Conservation (phyloP, 2,797 vertebrate species). For the Silurus lanzhouensis region DNA sequence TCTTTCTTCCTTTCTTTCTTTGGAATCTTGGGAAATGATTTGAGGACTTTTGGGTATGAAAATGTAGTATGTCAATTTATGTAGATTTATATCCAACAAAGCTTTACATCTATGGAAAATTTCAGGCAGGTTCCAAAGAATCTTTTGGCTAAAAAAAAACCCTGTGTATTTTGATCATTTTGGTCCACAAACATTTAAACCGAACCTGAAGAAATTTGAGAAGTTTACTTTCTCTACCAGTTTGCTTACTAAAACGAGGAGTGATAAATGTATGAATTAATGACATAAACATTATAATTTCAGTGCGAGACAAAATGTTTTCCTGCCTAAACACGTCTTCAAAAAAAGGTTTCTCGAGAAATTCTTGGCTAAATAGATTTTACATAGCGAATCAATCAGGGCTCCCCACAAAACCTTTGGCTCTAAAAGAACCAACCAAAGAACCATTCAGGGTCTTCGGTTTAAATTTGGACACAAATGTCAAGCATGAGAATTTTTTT, state of each 20-base stretch:
- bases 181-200: neutral
- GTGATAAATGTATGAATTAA: neutral
- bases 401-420: neutral
- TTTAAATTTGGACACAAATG: neutral
- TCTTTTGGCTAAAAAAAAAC: neutral
- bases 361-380: neutral
- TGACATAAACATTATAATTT: neutral
- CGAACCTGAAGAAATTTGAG: neutral
- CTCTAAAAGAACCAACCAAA: neutral
- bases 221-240: neutral
- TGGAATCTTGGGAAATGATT: neutral
- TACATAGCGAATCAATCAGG: neutral
- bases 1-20: constrained; percentile 41
- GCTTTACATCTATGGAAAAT: too few relatives aligned
- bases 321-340: neutral
- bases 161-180: neutral
- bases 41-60: neutral
- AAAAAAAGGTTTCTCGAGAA: neutral
- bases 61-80: neutral
- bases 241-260: neutral
- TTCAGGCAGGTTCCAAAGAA: neutral
- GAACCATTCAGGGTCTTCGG: neutral
- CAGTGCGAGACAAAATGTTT: too few relatives aligned
- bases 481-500: neutral
- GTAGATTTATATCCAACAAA: neutral